Evolutionary conservation across 2,797 vertebrate species (phyloP), one percentile per base, ranked within the genome.

Genomic region (Platalea minor): DNA sequence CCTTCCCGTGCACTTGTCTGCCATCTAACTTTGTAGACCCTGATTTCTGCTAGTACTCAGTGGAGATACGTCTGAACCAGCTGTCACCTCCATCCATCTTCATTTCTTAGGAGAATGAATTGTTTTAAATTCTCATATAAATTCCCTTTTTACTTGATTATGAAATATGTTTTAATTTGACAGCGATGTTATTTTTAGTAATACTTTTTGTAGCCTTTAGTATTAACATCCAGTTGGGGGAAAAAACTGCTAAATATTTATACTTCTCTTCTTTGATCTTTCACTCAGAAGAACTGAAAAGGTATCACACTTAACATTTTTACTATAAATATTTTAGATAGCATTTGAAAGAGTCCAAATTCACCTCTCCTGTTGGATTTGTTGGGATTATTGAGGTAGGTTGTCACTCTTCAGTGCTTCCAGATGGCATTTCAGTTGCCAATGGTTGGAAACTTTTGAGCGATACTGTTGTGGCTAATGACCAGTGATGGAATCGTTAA

Each of bases 161-260:
- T 31, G 21, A 81, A 94, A 79, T 89, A 72, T 7, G 11, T 92
- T 95, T 80, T 79, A 93, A 94, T 95, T 89, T 92, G 87, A 79
- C 92, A 92, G 75, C 26, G 9, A n/a, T 80, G 23, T 75, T 94
- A 77, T 78, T 95, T 97, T 96, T 94, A 91, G 73, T 83, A 84
- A 78, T 69, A 33, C 64, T 81, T 91, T 86, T 92, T 93, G 84
- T 93, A 96, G 73, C 65, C 93, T 67, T 91, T 97, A 79, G 61
- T 92, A 81, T 96, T 95, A 96, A 95, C 93, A 85, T 96, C 63
- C 92, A 93, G 88, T 96, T 95, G 77, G 60, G 46, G 46, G 61
- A 39, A 69, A 82, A 91, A 93, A 75, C 68, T 93, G 86, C 91
- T 97, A 91, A 97, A 96, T 96, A 96, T 96, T 96, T 92, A 92